Percentiles rank a stretch among this genome's conserved stretches.
Evolutionary conservation across 2,888 invertebrate species (phyloP).

Genomic region (Rhagonycha fulva): DNA sequence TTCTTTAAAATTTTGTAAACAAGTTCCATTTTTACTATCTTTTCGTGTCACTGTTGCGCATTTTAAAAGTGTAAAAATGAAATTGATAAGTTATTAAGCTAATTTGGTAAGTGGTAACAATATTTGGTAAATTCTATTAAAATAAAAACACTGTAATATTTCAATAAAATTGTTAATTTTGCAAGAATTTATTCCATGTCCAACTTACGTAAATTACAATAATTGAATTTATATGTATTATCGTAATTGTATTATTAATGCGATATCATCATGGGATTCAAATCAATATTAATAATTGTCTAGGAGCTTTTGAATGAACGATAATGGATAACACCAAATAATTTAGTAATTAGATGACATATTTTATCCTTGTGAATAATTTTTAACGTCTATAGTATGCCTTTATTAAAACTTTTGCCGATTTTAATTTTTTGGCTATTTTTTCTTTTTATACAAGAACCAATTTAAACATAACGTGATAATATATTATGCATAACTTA

Average conservation of each 20-base stretch:
- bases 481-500: background rate
- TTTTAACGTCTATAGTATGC: background rate
- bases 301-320: background rate
- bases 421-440: background rate
- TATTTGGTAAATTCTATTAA: no score
- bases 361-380: background rate
- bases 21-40: no score
- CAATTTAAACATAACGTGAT: background rate
- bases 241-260: background rate
- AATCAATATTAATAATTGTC: background rate
- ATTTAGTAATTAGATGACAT: background rate
- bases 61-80: no score
- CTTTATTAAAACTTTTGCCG: background rate
- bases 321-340: background rate
- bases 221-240: background rate
- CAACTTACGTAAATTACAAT: background rate
- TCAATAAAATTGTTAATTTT: no score
- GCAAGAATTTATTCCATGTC: background rate
- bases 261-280: background rate
- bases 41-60: no score
- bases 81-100: no score
- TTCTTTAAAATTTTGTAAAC: no score
- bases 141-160: no score
- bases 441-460: no score
- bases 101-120: no score